Conservation (phyloP, 30 jellyfish, hydroid and myxozoan genomes). For the Hydra vulgaris region DNA sequence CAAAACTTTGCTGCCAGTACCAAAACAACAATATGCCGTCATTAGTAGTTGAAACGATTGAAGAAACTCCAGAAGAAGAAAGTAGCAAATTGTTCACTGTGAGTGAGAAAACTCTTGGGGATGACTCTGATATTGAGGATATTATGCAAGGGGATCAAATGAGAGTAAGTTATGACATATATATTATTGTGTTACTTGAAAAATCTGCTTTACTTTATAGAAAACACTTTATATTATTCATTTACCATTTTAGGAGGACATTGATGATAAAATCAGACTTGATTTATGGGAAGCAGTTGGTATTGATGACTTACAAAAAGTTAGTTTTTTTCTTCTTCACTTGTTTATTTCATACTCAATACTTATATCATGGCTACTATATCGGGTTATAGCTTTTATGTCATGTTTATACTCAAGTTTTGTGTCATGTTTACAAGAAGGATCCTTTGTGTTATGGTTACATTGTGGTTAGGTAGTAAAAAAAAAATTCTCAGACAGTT, state of each 20-base stretch:
- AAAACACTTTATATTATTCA: not conserved
- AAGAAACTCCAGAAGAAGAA: conserved; percentile 1
- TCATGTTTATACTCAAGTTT: too few relatives aligned
- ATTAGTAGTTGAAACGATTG: not conserved
- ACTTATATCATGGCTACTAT: not conserved
- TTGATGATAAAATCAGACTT: conserved; percentile 12
- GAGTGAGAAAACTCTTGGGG: not conserved
- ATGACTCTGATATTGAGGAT: not conserved
- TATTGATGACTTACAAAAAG: conserved; percentile 20
- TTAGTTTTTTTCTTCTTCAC: not conserved
- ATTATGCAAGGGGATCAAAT: conserved; percentile 14
- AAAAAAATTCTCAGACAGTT: too few relatives aligned
- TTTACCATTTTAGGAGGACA: not conserved
- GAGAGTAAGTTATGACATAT: not conserved
- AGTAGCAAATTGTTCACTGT: not conserved
- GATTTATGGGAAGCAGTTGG: conserved; percentile 22
- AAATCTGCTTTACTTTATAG: not conserved
- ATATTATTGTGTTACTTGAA: not conserved
- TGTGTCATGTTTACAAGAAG: too few relatives aligned
- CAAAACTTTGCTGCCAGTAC: conserved; percentile 11
- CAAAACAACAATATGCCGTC: not conserved
- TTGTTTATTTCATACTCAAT: too few relatives aligned
- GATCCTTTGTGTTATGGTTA: too few relatives aligned
- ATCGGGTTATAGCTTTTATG: too few relatives aligned
- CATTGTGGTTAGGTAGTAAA: too few relatives aligned